These are phyloP conservation scores for Azorinus chamasolen DNA, from an alignment of 2,888 invertebrate species.

Conservation along the genomic window DNA sequence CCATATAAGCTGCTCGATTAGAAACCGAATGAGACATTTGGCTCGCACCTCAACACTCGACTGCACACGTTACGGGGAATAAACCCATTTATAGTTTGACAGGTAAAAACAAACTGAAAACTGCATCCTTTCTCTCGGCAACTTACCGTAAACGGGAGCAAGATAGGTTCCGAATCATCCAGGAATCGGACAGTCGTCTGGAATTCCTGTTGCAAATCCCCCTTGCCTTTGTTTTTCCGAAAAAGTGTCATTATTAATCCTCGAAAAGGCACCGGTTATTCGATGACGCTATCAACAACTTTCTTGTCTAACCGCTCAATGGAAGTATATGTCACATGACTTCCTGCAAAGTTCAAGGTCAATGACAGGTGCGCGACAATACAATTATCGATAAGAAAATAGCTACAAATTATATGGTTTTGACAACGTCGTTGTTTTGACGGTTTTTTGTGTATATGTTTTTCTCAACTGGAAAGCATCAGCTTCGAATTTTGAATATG, in stretches of 20 bases:
- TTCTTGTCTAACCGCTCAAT: slow-evolving; percentile 60
- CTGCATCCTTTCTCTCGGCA: not conserved
- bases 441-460: too few relatives aligned
- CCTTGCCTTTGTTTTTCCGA: slow-evolving; percentile 80
- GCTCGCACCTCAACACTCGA: too few relatives aligned
- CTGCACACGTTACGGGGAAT: too few relatives aligned
- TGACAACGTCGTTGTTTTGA: too few relatives aligned
- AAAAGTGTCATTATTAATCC: slow-evolving; percentile 75
- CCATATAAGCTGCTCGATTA: too few relatives aligned
- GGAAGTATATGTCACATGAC: slow-evolving; percentile 73
- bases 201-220: slow-evolving; percentile 83
- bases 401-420: too few relatives aligned
- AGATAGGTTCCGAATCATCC: slow-evolving; percentile 85
- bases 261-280: slow-evolving; percentile 48
- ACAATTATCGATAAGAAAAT: slow-evolving; percentile 9
- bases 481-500: slow-evolving; percentile 36
- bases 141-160: slow-evolving; percentile 84
- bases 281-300: slow-evolving; percentile 54
- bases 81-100: too few relatives aligned
- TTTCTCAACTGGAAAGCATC: too few relatives aligned
- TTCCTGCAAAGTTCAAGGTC: slow-evolving; percentile 66
- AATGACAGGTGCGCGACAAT: slow-evolving; percentile 48
- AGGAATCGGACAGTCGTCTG: slow-evolving; percentile 84
- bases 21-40: too few relatives aligned
- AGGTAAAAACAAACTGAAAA: too few relatives aligned